These are phyloP conservation scores for Sphaerophoria taeniata DNA, from an alignment of 2,888 invertebrate species.

Conservation along the genomic window DNA sequence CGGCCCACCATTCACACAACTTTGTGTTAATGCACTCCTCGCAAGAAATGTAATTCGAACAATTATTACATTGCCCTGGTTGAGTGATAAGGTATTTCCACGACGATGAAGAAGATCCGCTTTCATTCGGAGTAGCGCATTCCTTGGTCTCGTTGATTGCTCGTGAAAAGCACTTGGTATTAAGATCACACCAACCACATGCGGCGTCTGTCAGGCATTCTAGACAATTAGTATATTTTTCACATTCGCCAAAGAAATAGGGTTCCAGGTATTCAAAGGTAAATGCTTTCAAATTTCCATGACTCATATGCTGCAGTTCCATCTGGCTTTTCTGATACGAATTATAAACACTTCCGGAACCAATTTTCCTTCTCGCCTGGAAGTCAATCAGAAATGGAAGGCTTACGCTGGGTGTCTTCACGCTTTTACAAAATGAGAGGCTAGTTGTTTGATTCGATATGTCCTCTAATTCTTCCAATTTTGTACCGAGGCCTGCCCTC, in stretches of 20 bases:
- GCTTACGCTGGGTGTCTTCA: constrained; percentile 87
- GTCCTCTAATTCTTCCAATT: constrained; percentile 82
- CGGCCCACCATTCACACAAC: constrained; percentile 96
- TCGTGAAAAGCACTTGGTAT: constrained; percentile 88
- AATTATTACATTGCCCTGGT: constrained; percentile 93
- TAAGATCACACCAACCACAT: constrained; percentile 96
- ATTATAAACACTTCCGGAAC: constrained; percentile 84
- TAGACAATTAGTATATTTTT: constrained; percentile 91
- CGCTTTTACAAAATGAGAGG: constrained; percentile 88
- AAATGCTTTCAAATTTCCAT: constrained; percentile 91
- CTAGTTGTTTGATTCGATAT: constrained; percentile 88
- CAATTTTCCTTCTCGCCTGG: constrained; percentile 86
- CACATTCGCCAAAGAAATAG: constrained; percentile 91
- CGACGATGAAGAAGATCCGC: background rate
- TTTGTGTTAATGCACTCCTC: constrained; percentile 90
- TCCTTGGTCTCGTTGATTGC: constrained; percentile 87
- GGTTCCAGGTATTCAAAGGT: constrained; percentile 96
- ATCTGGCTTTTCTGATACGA: constrained; percentile 90
- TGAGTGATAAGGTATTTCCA: constrained; percentile 93
- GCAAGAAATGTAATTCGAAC: constrained; percentile 95
- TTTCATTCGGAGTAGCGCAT: constrained; percentile 82
- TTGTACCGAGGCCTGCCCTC: constrained; percentile 83
- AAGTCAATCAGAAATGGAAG: constrained; percentile 88
- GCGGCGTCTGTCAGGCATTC: constrained; percentile 93
- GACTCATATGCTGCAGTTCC: constrained; percentile 90